Evolutionary conservation across 2,113 vertebrate species (phyloP).

Genomic region (Campylorhamphus procurvoides): DNA sequence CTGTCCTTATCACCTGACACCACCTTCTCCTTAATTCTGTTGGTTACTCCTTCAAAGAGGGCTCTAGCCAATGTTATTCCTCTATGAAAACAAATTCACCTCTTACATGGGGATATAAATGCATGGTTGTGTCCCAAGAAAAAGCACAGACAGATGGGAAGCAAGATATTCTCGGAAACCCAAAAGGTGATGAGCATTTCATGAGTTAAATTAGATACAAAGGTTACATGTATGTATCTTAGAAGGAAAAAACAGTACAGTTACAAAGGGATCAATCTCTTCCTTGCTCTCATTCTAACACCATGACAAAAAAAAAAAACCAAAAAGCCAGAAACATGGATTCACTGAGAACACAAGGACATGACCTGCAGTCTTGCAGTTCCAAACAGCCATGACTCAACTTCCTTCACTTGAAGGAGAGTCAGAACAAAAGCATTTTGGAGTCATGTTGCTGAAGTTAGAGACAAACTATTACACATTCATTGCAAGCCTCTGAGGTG

Average conservation of each 20-base stretch:
- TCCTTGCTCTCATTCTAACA: not conserved
- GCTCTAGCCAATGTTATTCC: not conserved
- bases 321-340: not conserved
- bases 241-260: not conserved
- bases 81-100: not conserved
- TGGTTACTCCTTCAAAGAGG: not conserved
- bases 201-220: not conserved
- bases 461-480: not conserved
- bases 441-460: conserved; percentile 3
- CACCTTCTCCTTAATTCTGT: not conserved
- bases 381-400: conserved; percentile 48
- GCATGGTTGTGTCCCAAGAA: not conserved
- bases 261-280: not conserved
- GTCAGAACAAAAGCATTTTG: not conserved
- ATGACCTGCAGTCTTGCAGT: not conserved
- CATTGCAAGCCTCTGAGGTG: not conserved
- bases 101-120: not conserved
- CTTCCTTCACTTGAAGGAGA: not conserved
- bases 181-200: not conserved
- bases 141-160: not conserved
- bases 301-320: not conserved
- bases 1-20: not conserved
- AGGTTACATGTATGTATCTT: not conserved
- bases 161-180: not conserved
- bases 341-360: conserved; percentile 37